These are phyloP conservation scores for Bombyx mori DNA, from an alignment of 1,140 invertebrate genomes.

Conservation along the genomic window ASM3026992v2 NC_085133.1:5416501-5417000, in stretches of 20 bases:
- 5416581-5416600: too few species aligned
- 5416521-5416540: too few species aligned
- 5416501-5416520: too few species aligned
- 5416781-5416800: conserved; percentile 54
- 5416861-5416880: conserved; percentile 88
- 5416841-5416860: conserved; percentile 77
- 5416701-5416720: conserved; percentile 78
- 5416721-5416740: conserved; percentile 77
- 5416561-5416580: too few species aligned
- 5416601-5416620: too few species aligned
- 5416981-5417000: too few species aligned
- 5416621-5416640: too few species aligned
- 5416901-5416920: too few species aligned
- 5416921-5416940: too few species aligned
- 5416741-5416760: conserved; percentile 90
- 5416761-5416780: conserved; percentile 57
- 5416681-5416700: not conserved
- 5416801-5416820: conserved; percentile 57
- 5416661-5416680: too few species aligned
- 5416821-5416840: conserved; percentile 86
- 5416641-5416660: too few species aligned
- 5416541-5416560: too few species aligned
- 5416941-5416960: not conserved
- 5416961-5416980: not conserved
- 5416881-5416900: conserved; percentile 72